Evolutionary conservation across 1,140 invertebrate genomes (phyloP), one percentile per base, ranked within the genome.

Genomic region (Hypothenemus hampei): DNA sequence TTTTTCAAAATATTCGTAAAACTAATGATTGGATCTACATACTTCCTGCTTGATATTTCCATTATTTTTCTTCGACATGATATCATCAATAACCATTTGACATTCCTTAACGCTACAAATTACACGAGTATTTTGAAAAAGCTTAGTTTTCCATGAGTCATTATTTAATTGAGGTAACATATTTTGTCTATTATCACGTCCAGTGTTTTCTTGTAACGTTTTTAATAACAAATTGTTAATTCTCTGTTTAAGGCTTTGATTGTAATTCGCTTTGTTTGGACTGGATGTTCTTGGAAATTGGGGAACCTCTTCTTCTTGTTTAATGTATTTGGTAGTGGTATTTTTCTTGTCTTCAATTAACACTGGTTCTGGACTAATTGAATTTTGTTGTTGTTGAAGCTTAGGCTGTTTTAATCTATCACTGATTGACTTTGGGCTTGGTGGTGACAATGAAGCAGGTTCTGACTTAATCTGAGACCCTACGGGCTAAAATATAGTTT

Each of bases 161-260:
- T 82, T 81, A 62, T 83, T 78, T 1, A 71, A 73, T n/a, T 72
- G 74, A 21, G 75, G 76, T 23, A 80, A 72, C 48, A 83, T 61
- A 58, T 65, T 75, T 58, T 73, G 70, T 31, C 84, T n/a, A n/a
- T n/a, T 80, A 69, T 93, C 90, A 65, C 86, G 82, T 10, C 53
- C 53, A 52, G 88, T 86, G 69, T 95, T 95, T 64, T 94, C 89
- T 18, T 90, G 90, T 26, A 95, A 72, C 29, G 89, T 92, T 68
- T 91, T 90, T 69, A 92, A 85, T 0, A 94, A 84, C 62, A 93
- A 79, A 45, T 81, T 88, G 70, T 91, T 93, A 24, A 94, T 87
- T 65, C 90, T 78, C 63, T 93, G 89, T 67, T 92, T 93, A 1
- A 93, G 71, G 1, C 82, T 84, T 74, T 91, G 87, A 66, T 82